Evolutionary conservation across 2,888 invertebrate species (phyloP).

Genomic region (Meiosimyza decipiens): DNA sequence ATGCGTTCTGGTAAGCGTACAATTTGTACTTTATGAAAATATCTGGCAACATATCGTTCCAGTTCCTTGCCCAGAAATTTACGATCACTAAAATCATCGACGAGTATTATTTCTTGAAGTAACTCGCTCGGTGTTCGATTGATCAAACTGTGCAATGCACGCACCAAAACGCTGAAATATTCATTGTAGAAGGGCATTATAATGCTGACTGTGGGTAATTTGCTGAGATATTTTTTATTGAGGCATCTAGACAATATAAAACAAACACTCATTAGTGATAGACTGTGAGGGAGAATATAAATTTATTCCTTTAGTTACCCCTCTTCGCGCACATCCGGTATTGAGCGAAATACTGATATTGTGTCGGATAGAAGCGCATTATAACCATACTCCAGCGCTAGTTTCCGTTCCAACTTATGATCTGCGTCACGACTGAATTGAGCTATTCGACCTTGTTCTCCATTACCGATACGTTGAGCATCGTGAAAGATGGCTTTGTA

Average conservation of each 20-base stretch:
- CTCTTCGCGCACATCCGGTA: constrained; percentile 81
- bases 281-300: not conserved
- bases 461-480: constrained; percentile 72
- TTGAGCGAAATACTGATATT: constrained; percentile 87
- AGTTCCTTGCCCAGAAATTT: constrained; percentile 77
- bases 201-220: constrained; percentile 81
- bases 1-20: constrained; percentile 80
- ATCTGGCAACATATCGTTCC: constrained; percentile 78
- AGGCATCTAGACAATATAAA: constrained; percentile 52
- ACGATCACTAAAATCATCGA: constrained; percentile 88
- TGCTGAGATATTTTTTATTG: constrained; percentile 55
- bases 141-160: constrained; percentile 83
- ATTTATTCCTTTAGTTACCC: constrained; percentile 63
- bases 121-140: constrained; percentile 85
- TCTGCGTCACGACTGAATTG: constrained; percentile 72
- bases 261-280: not conserved
- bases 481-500: constrained; percentile 76
- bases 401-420: constrained; percentile 70
- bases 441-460: constrained; percentile 80
- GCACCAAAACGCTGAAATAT: constrained; percentile 86
- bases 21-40: constrained; percentile 81
- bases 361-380: constrained; percentile 92
- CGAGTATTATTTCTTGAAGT: constrained; percentile 89
- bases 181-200: constrained; percentile 95
- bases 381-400: constrained; percentile 93